Percentiles rank a stretch among this genome's conserved stretches.
Evolutionary conservation across 2,113 vertebrate genomes (phyloP).

Genomic region (Tympanuchus pallidicinctus): DNA sequence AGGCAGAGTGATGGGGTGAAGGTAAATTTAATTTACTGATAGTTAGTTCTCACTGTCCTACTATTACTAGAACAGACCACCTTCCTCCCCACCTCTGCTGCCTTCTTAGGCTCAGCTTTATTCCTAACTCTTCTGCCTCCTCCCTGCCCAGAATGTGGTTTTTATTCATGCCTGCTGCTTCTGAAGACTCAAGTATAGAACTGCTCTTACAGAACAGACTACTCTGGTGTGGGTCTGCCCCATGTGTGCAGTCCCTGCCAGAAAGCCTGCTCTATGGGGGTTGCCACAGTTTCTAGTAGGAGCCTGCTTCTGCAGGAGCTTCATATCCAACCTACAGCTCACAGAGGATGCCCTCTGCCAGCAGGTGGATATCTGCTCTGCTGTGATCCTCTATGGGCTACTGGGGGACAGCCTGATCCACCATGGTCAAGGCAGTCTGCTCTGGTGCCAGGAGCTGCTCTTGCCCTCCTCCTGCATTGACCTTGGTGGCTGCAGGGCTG

Average conservation of each 20-base stretch:
- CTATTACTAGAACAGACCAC: neutral
- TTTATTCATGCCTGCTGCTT: neutral
- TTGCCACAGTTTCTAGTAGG: neutral
- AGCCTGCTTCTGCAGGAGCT: neutral
- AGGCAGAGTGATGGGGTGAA: neutral
- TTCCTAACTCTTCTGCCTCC: neutral
- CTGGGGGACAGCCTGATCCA: neutral
- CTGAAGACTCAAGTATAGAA: neutral
- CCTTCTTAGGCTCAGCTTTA: neutral
- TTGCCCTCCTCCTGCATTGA: neutral
- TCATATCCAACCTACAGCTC: neutral
- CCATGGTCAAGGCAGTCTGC: neutral
- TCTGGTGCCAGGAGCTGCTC: neutral
- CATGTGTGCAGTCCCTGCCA: neutral
- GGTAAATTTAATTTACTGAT: neutral
- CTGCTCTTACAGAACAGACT: neutral
- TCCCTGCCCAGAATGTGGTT: neutral
- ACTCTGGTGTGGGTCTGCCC: neutral
- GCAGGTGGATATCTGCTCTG: neutral
- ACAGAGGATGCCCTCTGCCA: neutral
- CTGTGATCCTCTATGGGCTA: neutral
- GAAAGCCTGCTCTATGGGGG: no score
- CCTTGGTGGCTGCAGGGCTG: neutral
- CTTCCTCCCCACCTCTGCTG: neutral
- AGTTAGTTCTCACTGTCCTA: no score